Conservation (phyloP, 2,797 vertebrate species). For the Aphelocoma californica region DNA sequence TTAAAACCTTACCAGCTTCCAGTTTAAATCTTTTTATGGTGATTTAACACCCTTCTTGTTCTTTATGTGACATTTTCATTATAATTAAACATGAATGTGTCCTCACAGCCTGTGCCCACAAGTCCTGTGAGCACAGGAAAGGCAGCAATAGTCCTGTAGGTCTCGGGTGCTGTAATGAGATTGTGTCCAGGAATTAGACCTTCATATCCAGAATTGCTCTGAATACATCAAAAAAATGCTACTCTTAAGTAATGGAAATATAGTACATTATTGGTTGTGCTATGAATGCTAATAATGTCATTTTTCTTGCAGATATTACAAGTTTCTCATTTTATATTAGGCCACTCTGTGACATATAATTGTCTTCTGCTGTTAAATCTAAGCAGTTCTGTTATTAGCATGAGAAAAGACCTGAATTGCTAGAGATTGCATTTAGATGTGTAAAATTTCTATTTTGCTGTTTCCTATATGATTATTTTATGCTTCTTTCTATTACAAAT, state of each 20-base stretch:
- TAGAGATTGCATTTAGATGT: neutral
- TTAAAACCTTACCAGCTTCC: constrained; percentile 15
- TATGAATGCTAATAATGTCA: constrained; percentile 20
- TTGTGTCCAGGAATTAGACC: neutral
- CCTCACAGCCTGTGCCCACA: neutral
- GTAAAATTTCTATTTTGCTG: neutral
- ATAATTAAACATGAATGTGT: neutral
- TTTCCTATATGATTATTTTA: neutral
- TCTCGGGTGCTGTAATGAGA: neutral
- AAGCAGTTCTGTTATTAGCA: constrained; percentile 11
- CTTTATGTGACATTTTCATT: constrained; percentile 8
- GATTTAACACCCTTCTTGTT: constrained; percentile 17
- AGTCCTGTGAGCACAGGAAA: neutral
- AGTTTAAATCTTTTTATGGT: constrained; percentile 13
- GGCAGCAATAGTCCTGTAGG: neutral
- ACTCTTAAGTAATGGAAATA: constrained; percentile 8
- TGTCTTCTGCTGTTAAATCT: constrained; percentile 34
- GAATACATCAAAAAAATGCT: constrained; percentile 23
- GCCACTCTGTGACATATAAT: neutral
- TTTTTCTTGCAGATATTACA: constrained; percentile 13
- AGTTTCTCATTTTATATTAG: constrained; percentile 34
- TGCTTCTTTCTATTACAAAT: constrained; percentile 7
- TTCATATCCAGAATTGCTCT: neutral
- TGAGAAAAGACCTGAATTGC: constrained; percentile 7
- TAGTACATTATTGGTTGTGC: neutral